These are phyloP conservation scores for Sialia sialis DNA, from an alignment of 2,113 vertebrate species.

Conservation along the genomic window DNA sequence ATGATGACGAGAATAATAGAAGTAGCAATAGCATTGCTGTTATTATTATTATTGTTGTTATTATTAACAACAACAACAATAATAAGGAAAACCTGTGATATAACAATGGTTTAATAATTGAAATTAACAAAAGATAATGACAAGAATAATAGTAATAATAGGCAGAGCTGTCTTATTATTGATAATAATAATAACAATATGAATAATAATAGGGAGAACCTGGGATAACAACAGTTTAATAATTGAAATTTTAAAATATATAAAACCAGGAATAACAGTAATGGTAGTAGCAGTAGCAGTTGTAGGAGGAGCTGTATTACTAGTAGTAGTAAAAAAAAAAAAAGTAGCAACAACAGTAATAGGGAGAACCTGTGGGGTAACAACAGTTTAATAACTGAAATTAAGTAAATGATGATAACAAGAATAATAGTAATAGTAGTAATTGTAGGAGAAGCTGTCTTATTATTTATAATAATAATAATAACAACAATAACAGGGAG, in stretches of 20 bases:
- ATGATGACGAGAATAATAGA: not conserved
- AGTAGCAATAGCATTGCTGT: too few species aligned
- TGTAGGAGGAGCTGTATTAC: not conserved
- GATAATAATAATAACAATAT: not conserved
- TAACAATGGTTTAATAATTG: not conserved
- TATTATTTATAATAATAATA: too few species aligned
- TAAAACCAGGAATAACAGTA: not conserved
- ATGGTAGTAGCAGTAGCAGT: too few species aligned
- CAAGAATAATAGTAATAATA: not conserved
- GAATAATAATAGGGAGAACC: not conserved
- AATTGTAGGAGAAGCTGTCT: too few species aligned
- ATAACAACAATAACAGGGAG: too few species aligned
- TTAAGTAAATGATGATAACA: not conserved
- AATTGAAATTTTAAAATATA: not conserved
- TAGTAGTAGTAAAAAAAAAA: not conserved
- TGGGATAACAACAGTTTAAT: not conserved
- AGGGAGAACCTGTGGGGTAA: too few species aligned
- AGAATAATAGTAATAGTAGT: not conserved
- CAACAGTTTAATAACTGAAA: not conserved
- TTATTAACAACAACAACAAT: not conserved
- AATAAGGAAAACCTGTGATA: not conserved
- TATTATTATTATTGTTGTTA: not conserved
- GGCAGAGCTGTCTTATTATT: not conserved
- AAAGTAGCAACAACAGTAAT: not conserved
- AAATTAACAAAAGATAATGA: not conserved